Percentiles rank a stretch among this genome's conserved stretches.
Evolutionary conservation across 2,888 invertebrate genomes (phyloP).

Genomic region (Aquatica leii): DNA sequence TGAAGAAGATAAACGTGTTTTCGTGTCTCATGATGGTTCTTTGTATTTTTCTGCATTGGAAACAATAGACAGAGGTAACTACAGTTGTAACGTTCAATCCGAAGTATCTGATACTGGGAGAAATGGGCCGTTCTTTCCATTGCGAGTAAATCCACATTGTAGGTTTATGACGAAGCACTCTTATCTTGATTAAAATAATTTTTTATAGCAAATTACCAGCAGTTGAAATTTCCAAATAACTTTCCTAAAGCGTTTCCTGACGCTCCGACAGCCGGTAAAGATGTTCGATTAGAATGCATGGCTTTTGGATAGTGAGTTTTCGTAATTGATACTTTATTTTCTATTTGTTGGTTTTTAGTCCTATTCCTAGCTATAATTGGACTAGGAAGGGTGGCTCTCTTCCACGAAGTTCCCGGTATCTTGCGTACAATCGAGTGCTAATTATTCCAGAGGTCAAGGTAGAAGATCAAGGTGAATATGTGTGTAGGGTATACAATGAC

Average conservation of each 20-base stretch:
- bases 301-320: slow-evolving; percentile 88
- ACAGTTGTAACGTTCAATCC: slow-evolving; percentile 92
- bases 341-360: slow-evolving; percentile 61
- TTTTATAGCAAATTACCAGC: slow-evolving; percentile 80
- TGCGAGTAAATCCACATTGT: slow-evolving; percentile 84
- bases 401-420: slow-evolving; percentile 76
- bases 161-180: slow-evolving; percentile 51
- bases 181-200: slow-evolving; percentile 22
- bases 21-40: slow-evolving; percentile 93
- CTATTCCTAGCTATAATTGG: slow-evolving; percentile 94
- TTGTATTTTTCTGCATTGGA: slow-evolving; percentile 95
- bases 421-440: slow-evolving; percentile 85
- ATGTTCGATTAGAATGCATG: slow-evolving; percentile 92
- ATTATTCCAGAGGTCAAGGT: slow-evolving; percentile 86
- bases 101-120: slow-evolving; percentile 86
- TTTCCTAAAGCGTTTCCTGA: slow-evolving; percentile 97
- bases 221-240: slow-evolving; percentile 90
- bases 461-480: slow-evolving; percentile 93
- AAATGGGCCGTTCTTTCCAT: slow-evolving; percentile 87
- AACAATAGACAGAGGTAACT: slow-evolving; percentile 87
- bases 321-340: neutral
- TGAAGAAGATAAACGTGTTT: slow-evolving; percentile 90
- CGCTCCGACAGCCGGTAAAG: slow-evolving; percentile 88
- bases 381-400: slow-evolving; percentile 77
- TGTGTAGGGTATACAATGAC: slow-evolving; percentile 85